These are phyloP conservation scores for Pyrrhia umbra DNA, from an alignment of 2,888 invertebrate genomes.

Conservation along the genomic window DNA sequence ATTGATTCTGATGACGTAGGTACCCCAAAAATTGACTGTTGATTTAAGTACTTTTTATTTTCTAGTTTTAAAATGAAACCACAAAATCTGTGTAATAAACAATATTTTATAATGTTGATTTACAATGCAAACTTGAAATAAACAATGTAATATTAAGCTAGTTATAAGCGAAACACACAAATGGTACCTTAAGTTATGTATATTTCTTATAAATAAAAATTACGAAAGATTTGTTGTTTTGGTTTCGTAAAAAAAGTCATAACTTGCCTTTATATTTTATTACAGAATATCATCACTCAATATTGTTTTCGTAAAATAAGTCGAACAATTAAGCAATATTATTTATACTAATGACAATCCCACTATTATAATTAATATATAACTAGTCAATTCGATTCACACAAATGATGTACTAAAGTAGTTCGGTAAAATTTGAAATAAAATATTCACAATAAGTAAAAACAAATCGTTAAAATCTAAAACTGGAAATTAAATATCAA, in stretches of 20 bases:
- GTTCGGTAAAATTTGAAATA: slow-evolving; percentile 11
- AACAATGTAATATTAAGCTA: slow-evolving; percentile 22
- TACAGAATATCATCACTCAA: slow-evolving; percentile 22
- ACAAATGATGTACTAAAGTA: slow-evolving; percentile 32
- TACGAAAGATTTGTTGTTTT: slow-evolving; percentile 11
- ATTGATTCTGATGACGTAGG: background rate
- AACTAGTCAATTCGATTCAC: slow-evolving; percentile 36
- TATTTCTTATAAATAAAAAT: slow-evolving; percentile 31
- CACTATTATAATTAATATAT: slow-evolving; percentile 11
- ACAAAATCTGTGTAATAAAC: background rate
- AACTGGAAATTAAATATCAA: background rate
- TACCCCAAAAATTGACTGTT: background rate
- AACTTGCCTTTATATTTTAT: slow-evolving; percentile 25
- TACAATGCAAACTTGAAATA: slow-evolving; percentile 44
- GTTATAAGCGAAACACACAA: slow-evolving; percentile 28
- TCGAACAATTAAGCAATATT: slow-evolving; percentile 12
- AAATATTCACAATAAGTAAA: slow-evolving; percentile 16
- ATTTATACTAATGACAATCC: slow-evolving; percentile 12
- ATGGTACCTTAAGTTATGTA: slow-evolving; percentile 30
- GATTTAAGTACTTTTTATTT: slow-evolving; percentile 1
- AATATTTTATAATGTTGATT: slow-evolving; percentile 22
- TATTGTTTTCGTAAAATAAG: slow-evolving; percentile 1
- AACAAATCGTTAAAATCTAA: slow-evolving; percentile 2
- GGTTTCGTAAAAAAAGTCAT: slow-evolving; percentile 8
- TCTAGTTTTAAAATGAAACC: background rate